These are phyloP conservation scores for Cygnus olor DNA, from an alignment of 2,797 vertebrate genomes.

Conservation along the genomic window DNA sequence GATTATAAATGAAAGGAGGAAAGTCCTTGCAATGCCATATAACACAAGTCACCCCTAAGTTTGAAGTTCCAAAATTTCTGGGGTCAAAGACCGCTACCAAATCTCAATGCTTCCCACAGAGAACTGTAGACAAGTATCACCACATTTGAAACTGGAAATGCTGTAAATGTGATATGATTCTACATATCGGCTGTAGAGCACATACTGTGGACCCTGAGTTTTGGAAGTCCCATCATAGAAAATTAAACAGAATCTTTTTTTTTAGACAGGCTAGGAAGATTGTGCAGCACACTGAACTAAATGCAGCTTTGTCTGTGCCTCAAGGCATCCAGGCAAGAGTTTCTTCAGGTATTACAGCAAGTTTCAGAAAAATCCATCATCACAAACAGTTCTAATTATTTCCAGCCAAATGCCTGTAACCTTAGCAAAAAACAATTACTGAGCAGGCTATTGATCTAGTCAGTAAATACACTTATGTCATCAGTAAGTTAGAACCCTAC, in stretches of 20 bases:
- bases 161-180: not conserved
- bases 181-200: not conserved
- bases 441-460: constrained; percentile 59
- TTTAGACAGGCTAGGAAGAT: not conserved
- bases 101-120: not conserved
- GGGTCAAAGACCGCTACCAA: not conserved
- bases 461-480: constrained; percentile 58
- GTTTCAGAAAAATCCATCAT: constrained; percentile 44
- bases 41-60: not conserved
- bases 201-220: not conserved
- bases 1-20: not conserved
- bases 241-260: not conserved
- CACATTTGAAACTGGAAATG: not conserved
- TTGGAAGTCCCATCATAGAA: not conserved
- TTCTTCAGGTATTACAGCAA: constrained; percentile 34
- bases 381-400: constrained; percentile 51
- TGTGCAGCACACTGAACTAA: not conserved
- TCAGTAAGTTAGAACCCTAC: constrained; percentile 45
- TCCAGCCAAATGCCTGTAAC: constrained; percentile 39
- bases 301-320: not conserved
- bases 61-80: not conserved
- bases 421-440: constrained; percentile 50
- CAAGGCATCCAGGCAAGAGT: not conserved
- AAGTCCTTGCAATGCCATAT: not conserved
- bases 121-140: not conserved